These are phyloP conservation scores for Procambarus clarkii DNA, from an alignment of 1,140 invertebrate genomes.

Conservation along the genomic window DNA sequence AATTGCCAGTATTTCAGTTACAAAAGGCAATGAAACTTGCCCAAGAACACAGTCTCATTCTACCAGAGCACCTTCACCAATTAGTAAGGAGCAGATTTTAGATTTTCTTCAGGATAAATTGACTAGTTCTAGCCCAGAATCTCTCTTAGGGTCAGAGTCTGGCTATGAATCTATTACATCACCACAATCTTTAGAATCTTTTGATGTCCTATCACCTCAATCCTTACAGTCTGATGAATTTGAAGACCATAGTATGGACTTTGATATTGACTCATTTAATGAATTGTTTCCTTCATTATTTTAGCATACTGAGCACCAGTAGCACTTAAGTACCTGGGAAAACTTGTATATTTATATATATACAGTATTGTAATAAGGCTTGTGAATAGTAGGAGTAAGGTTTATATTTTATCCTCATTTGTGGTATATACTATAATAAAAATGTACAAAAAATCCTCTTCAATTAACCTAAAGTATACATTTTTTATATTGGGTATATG, in stretches of 20 bases:
- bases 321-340: slow-evolving; percentile 8
- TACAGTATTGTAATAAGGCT: neutral
- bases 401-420: neutral
- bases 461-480: neutral
- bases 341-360: neutral
- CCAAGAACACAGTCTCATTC: neutral
- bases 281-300: slow-evolving; percentile 57
- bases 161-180: slow-evolving; percentile 55
- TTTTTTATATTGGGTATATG: too few relatives aligned
- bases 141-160: slow-evolving; percentile 42
- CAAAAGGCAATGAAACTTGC: neutral
- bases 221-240: slow-evolving; percentile 19
- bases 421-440: slow-evolving; percentile 20
- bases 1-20: neutral
- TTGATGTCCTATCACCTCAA: slow-evolving; percentile 19
- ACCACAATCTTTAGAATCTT: slow-evolving; percentile 35
- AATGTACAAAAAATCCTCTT: neutral
- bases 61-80: slow-evolving; percentile 37
- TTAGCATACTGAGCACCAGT: neutral
- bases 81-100: slow-evolving; percentile 59
- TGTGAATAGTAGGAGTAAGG: slow-evolving; percentile 29
- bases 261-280: slow-evolving; percentile 47
- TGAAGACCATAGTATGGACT: slow-evolving; percentile 19
- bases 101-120: slow-evolving; percentile 56
- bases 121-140: slow-evolving; percentile 19